Base-by-base conservation (phyloP, 2,113 vertebrate genomes). In the Aramus guarauna region DNA sequence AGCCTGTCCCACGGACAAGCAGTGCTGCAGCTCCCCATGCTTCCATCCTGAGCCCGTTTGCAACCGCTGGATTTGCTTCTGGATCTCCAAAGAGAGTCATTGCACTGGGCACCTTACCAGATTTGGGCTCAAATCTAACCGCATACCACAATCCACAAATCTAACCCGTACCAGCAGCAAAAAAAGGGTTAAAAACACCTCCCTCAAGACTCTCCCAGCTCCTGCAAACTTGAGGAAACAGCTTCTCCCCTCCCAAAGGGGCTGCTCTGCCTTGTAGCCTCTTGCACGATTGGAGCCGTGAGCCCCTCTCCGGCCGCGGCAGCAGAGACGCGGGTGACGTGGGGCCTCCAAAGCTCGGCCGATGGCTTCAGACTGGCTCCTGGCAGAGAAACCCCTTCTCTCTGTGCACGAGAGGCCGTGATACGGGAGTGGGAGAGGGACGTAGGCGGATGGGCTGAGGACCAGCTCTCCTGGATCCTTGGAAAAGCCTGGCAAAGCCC, bases 21-120 rank as follows among this genome's bases (percentile, higher is more conserved):
- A 56, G 29, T 1, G 39, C 3, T 73, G 55, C 2, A 0, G 45
- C 10, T 69, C 74, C 55, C 39, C 0, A 0, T 15, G 23, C 30
- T 53, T n/a, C 55, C 67, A 52, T 36, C 68, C 81, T 53, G 41
- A 23, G 37, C 60, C 37, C 81, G 21, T 27, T 47, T 62, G n/a
- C 43, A 83, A 15, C 34, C 2, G 2, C 56, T 9, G 11, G 15
- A 13, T 85, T 41, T 53, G 30, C 34, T 47, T 29, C 63, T 27
- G 11, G 29, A 36, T 64, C 24, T 39, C 80, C 16, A 2, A 55
- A 77, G 30, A 30, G 41, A 52, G 2, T 9, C 0, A 45, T 59
- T 72, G 50, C 77, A 14, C 0, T 15, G 15, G 23, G 30, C 32
- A 21, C 15, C 15, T 72, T 12, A 22, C 29, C n/a, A 64, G 59